Base-by-base conservation (phyloP, 2,888 invertebrate genomes). In the Axea sp. region DNA sequence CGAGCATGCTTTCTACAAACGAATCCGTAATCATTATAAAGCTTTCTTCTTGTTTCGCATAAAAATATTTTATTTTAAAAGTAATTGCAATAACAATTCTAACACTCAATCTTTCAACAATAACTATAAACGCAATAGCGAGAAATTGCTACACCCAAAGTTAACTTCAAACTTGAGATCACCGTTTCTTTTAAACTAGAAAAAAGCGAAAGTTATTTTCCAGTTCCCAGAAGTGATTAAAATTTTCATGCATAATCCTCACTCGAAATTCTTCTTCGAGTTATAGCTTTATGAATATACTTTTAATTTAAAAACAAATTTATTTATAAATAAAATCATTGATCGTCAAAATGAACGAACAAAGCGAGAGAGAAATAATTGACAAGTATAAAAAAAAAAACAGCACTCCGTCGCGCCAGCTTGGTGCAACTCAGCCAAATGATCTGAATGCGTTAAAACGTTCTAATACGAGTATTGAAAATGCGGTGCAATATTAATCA, bases 141-240 rank as follows among this genome's bases (percentile, higher is more conserved):
- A 26, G 41, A 39, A 59, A 31, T 49, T 9, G 14, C 15, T 14
- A 24, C 14, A 9, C 6, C 9, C 5, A 7, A 45, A 60, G 28
- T 51, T 60, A 15, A 9, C 59, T 28, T 19, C 7, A 24, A 69
- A 53, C 53, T 53, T 45, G 8, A 33, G 24, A 45, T 69, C 28
- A 47, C 24, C 15, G 30, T 55, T 47, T 53, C 55, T 45, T 55
- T 55, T 17, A 55, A 51, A 47, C 53, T 55, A 53, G 68, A 53
- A 47, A 60, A 69, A 62, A 69, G 69, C 11, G 69, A 69, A 71
- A 71, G 71, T 71, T 62, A 55, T 62, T 71, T 71, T 51, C 22
- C 35, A 35, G 43, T 59, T 24, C 15, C 30, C 19, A 35, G 12
- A 55, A 49, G 62, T 71, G 55, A 71, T 62, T 71, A 71, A 71